Evolutionary conservation across 1,140 invertebrate genomes (phyloP).

Genomic region (Lepidurus arcticus): DNA sequence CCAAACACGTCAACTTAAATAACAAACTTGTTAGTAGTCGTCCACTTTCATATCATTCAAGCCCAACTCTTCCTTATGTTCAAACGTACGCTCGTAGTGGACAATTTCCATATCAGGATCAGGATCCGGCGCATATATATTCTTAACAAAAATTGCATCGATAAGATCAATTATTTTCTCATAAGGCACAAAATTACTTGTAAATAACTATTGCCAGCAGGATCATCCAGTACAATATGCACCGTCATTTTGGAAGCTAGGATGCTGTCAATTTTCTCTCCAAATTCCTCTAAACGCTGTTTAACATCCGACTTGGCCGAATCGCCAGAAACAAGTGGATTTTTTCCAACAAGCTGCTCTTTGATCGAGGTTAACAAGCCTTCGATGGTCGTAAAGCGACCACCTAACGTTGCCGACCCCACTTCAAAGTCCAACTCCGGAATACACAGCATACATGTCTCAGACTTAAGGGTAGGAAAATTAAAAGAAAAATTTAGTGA

Average conservation of each 20-base stretch:
- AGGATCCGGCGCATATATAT: constrained; percentile 63
- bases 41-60: constrained; percentile 97
- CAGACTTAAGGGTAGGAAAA: constrained; percentile 58
- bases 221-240: constrained; percentile 86
- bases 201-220: constrained; percentile 94
- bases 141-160: constrained; percentile 49
- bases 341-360: constrained; percentile 60
- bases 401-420: constrained; percentile 75
- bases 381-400: constrained; percentile 93
- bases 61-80: constrained; percentile 94
- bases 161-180: constrained; percentile 32
- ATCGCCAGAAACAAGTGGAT: constrained; percentile 68
- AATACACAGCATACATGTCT: constrained; percentile 79
- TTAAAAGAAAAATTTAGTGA: constrained; percentile 6
- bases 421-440: constrained; percentile 87
- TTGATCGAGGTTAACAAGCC: constrained; percentile 64
- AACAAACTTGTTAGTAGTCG: constrained; percentile 52
- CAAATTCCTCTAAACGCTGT: constrained; percentile 57
- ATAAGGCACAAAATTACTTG: constrained; percentile 53
- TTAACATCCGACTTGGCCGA: constrained; percentile 53
- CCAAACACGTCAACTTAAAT: neutral
- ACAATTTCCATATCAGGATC: constrained; percentile 68
- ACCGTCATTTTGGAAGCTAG: constrained; percentile 53
- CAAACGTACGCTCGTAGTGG: constrained; percentile 74
- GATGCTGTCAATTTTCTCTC: constrained; percentile 61